A percentile compares a stretch with the other conserved stretches of the same genome.
phyloP scores from a whole-genome alignment of 2,888 invertebrate genomes.

The Schizotus pectinicornis region DNA sequence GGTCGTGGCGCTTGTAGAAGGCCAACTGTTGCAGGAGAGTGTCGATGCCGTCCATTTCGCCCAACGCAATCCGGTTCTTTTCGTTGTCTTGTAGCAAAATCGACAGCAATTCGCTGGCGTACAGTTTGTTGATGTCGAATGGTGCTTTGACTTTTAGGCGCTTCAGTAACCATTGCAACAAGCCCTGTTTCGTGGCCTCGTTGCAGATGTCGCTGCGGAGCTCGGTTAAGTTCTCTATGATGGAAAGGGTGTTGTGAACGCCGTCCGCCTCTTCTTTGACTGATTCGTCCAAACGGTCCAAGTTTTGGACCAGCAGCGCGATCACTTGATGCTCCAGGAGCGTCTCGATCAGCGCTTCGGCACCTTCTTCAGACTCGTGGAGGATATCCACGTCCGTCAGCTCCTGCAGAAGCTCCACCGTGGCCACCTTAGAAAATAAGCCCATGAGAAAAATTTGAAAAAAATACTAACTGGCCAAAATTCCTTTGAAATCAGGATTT shows the following conservation, averaged over 20 bases:
- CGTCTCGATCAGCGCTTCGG: conserved; percentile 85
- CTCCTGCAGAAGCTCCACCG: conserved; percentile 74
- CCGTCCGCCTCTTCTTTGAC: conserved; percentile 95
- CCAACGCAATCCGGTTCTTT: conserved; percentile 79
- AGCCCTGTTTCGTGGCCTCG: conserved; percentile 89
- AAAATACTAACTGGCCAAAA: no score
- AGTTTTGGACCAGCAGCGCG: conserved; percentile 88
- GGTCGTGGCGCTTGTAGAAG: conserved; percentile 94
- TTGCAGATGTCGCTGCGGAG: conserved; percentile 82
- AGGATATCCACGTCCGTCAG: conserved; percentile 95
- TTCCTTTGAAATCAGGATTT: no score
- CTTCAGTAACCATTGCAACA: conserved; percentile 91
- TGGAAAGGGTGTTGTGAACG: conserved; percentile 89
- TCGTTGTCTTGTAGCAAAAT: conserved; percentile 92
- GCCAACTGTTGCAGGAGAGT: conserved; percentile 93
- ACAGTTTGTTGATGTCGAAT: conserved; percentile 94
- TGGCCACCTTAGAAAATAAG: no score
- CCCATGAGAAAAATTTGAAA: conserved; percentile 15
- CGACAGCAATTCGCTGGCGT: conserved; percentile 94
- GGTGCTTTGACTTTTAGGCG: conserved; percentile 86
- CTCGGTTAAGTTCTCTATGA: conserved; percentile 94
- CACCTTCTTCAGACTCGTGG: conserved; percentile 92
- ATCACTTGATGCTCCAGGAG: conserved; percentile 85
- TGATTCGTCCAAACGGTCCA: conserved; percentile 90
- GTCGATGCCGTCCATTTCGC: conserved; percentile 96